These are phyloP conservation scores for Temnothorax rugatulus DNA, from an alignment of 2,888 invertebrate species.

Conservation along the genomic window DNA sequence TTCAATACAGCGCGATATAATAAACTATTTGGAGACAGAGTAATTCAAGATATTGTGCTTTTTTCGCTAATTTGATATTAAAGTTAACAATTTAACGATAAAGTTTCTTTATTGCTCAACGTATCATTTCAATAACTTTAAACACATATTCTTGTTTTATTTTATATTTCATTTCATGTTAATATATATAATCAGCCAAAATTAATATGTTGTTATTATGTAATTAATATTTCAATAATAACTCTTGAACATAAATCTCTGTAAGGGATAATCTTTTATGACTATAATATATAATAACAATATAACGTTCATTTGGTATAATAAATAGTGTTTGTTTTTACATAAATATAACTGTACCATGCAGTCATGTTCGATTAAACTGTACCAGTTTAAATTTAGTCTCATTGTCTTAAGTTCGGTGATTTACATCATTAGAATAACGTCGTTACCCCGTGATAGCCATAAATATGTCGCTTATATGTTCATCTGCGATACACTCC, in stretches of 20 bases:
- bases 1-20: background rate
- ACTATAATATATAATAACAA: background rate
- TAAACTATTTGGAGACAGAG: background rate
- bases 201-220: background rate
- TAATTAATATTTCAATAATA: slow-evolving; percentile 21
- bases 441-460: background rate
- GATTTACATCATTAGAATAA: slow-evolving; percentile 8
- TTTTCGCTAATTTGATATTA: background rate
- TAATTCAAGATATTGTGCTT: background rate
- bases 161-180: background rate
- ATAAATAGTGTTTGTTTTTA: background rate
- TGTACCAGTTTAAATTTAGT: background rate
- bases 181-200: background rate
- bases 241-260: background rate
- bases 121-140: slow-evolving; percentile 6
- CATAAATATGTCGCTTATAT: background rate
- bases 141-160: background rate
- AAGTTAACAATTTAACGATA: background rate
- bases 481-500: background rate
- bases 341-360: background rate
- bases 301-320: background rate
- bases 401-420: background rate
- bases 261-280: background rate
- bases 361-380: too few species aligned
- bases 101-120: background rate